Evolutionary conservation across 1,140 invertebrate genomes (phyloP).

Genomic region (Rhyacophila brunnea): DNA sequence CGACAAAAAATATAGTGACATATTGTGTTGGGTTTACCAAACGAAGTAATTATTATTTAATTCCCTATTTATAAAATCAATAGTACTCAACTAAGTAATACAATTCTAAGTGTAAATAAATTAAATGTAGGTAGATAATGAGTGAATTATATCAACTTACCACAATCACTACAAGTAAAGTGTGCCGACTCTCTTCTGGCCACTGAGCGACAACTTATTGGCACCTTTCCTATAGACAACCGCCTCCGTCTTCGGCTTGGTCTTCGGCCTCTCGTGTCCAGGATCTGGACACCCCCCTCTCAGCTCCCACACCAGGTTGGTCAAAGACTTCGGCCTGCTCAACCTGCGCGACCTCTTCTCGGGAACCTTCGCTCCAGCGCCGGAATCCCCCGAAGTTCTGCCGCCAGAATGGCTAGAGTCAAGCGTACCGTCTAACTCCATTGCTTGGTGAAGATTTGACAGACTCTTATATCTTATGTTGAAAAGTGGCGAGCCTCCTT

Average conservation of each 20-base stretch:
- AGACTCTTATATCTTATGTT: slow-evolving; percentile 82
- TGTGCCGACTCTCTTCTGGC: slow-evolving; percentile 51
- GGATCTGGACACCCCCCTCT: slow-evolving; percentile 57
- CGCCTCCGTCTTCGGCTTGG: slow-evolving; percentile 58
- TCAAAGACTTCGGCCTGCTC: slow-evolving; percentile 77
- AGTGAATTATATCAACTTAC: slow-evolving; percentile 21
- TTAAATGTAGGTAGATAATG: no score
- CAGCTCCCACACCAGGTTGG: slow-evolving; percentile 83
- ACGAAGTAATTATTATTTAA: no score
- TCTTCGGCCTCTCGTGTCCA: slow-evolving; percentile 58
- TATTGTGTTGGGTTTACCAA: no score
- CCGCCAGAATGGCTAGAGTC: slow-evolving; percentile 87
- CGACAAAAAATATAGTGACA: no score
- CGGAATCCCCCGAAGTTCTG: slow-evolving; percentile 79
- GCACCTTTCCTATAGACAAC: slow-evolving; percentile 50
- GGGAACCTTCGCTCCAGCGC: slow-evolving; percentile 72
- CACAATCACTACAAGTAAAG: slow-evolving; percentile 45
- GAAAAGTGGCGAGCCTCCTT: slow-evolving; percentile 75
- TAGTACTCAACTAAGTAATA: no score
- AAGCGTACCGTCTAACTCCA: slow-evolving; percentile 78
- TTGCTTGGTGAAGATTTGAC: slow-evolving; percentile 74
- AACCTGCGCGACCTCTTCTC: slow-evolving; percentile 76
- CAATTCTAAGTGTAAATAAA: no score
- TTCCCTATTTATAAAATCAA: no score
- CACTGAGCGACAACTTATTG: slow-evolving; percentile 50